A percentile compares a stretch with the other conserved stretches of the same genome.
These are phyloP conservation scores for Cantharis flavilabris DNA, from an alignment of 2,888 invertebrate species.

Conservation along the genomic window DNA sequence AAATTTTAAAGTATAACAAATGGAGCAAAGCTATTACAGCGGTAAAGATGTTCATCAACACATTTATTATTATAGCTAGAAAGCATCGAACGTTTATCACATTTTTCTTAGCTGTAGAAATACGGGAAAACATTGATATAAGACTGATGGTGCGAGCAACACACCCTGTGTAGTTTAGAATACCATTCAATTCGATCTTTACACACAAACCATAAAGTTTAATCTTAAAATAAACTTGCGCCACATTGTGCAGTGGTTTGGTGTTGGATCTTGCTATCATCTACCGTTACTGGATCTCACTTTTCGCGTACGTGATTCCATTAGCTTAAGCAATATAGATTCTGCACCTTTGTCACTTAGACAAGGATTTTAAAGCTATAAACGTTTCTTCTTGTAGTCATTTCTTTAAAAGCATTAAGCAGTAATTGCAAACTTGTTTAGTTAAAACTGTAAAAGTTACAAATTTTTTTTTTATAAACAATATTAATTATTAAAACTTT, in stretches of 20 bases:
- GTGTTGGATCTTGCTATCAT: conserved; percentile 31
- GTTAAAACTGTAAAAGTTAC: neutral
- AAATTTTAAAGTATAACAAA: neutral
- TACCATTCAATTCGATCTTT: conserved; percentile 21
- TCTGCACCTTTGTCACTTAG: conserved; percentile 25
- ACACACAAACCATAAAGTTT: conserved; percentile 32
- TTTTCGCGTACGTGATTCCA: conserved; percentile 38
- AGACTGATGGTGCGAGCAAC: conserved; percentile 11
- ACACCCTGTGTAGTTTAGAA: conserved; percentile 6
- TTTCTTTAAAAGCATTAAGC: neutral
- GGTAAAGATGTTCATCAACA: neutral
- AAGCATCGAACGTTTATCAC: neutral
- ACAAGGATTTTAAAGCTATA: conserved; percentile 21
- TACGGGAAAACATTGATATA: conserved; percentile 7
- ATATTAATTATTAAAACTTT: neutral
- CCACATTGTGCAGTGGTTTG: conserved; percentile 27
- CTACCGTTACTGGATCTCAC: conserved; percentile 32
- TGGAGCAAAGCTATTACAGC: neutral
- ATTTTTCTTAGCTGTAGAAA: neutral
- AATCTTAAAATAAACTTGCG: conserved; percentile 34
- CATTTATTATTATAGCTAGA: neutral
- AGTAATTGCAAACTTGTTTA: conserved; percentile 2
- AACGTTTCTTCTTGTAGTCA: conserved; percentile 1
- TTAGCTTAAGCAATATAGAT: conserved; percentile 37
- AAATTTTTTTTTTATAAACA: neutral